A percentile compares a stretch with the other conserved stretches of the same genome.
Evolutionary conservation across 92 coral and sea anemone genomes (phyloP).

Genomic region (Heliopora coerulea): DNA sequence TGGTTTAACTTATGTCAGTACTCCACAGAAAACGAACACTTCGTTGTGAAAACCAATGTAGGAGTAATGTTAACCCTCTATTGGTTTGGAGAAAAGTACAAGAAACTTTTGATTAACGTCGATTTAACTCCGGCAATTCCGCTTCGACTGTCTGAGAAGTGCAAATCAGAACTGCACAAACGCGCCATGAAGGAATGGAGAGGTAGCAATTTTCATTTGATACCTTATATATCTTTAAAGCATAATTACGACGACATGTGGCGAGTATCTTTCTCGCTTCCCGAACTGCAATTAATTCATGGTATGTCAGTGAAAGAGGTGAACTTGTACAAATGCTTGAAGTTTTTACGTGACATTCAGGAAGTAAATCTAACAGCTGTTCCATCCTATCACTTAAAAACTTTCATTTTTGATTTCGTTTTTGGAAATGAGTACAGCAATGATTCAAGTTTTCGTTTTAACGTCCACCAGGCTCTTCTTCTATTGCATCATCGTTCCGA

Average conservation of each 20-base stretch:
- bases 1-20: constrained; percentile 19
- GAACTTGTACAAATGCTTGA: constrained; percentile 42
- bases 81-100: constrained; percentile 40
- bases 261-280: constrained; percentile 47
- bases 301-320: constrained; percentile 15
- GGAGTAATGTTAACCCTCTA: constrained; percentile 30
- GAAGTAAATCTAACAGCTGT: not conserved
- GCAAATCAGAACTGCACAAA: not conserved
- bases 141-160: not conserved
- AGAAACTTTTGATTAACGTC: constrained; percentile 28
- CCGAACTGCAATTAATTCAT: constrained; percentile 30
- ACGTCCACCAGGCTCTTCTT: not conserved
- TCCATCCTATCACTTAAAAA: constrained; percentile 32
- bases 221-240: constrained; percentile 7
- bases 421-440: not conserved
- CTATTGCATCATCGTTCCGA: not conserved
- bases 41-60: constrained; percentile 22
- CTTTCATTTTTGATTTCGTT: not conserved
- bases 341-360: constrained; percentile 39
- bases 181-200: not conserved
- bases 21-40: not conserved
- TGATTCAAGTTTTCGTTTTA: not conserved
- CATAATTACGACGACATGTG: constrained; percentile 6
- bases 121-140: constrained; percentile 50
- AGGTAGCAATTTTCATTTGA: constrained; percentile 15